phyloP scores from a whole-genome alignment of 1,140 invertebrate species.

The Drosophila kepulauana region DNA sequence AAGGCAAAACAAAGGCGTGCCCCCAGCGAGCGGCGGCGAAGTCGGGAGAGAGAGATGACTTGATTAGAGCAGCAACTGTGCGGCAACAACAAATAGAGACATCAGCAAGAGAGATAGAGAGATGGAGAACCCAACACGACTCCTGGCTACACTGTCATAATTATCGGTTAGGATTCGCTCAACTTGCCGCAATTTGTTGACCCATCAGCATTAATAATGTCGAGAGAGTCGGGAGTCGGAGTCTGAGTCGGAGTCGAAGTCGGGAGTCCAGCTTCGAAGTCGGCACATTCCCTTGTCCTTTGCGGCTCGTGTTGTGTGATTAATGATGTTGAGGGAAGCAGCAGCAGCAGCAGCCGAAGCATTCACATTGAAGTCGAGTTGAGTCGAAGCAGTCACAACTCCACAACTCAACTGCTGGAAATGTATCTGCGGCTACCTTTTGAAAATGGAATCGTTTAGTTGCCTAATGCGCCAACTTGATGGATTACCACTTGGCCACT shows the following conservation, averaged over 20 bases:
- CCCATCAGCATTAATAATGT: conserved; percentile 68
- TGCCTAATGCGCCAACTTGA: conserved; percentile 83
- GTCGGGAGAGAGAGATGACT: conserved; percentile 60
- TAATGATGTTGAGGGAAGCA: conserved; percentile 61
- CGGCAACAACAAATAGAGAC: conserved; percentile 46
- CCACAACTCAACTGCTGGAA: conserved; percentile 54
- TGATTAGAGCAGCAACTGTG: conserved; percentile 71
- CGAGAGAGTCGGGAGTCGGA: not conserved
- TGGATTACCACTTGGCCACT: conserved; percentile 65
- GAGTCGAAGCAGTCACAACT: conserved; percentile 11
- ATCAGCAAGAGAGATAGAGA: conserved; percentile 23
- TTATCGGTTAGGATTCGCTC: conserved; percentile 83
- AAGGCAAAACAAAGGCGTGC: conserved; percentile 61
- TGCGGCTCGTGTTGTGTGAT: conserved; percentile 82
- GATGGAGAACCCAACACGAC: conserved; percentile 42
- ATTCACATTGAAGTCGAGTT: too few relatives aligned
- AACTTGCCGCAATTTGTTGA: conserved; percentile 79
- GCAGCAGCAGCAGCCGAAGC: conserved; percentile 7
- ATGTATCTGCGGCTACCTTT: conserved; percentile 79
- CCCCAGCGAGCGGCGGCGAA: not conserved
- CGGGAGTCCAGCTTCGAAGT: conserved; percentile 4
- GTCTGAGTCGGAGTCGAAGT: not conserved
- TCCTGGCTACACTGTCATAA: conserved; percentile 79
- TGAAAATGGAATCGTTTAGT: conserved; percentile 76
- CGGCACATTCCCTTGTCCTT: conserved; percentile 46